phyloP scores from a whole-genome alignment of 2,888 invertebrate genomes.

The Pristionchus fissidentatus region DNA sequence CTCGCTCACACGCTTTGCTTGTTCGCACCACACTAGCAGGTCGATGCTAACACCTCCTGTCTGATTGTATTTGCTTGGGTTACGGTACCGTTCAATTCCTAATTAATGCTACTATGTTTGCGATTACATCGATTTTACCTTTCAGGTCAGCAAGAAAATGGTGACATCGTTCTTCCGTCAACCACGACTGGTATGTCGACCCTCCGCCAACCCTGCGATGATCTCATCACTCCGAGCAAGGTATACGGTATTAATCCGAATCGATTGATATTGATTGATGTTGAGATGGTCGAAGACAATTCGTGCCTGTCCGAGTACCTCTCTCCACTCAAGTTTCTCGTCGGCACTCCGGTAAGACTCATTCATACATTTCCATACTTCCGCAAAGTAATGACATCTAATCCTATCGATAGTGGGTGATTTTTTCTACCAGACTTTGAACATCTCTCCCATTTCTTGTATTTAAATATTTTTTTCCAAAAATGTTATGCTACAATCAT shows the following conservation, averaged over 20 bases:
- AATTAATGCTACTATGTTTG: too few relatives aligned
- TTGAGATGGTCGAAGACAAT: conserved; percentile 42
- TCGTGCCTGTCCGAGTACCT: conserved; percentile 49
- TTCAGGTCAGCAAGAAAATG: conserved; percentile 5
- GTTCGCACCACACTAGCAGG: too few relatives aligned
- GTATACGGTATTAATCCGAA: conserved; percentile 3
- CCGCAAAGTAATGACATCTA: not conserved
- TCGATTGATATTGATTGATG: conserved; percentile 3
- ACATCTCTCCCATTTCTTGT: not conserved
- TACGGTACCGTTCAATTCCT: too few relatives aligned
- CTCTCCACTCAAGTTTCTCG: conserved; percentile 54
- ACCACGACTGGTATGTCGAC: not conserved
- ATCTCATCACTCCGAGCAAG: conserved; percentile 47
- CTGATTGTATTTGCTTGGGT: not conserved
- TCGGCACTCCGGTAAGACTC: conserved; percentile 49
- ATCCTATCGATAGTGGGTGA: not conserved
- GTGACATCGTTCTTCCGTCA: conserved; percentile 13
- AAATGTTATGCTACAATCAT: not conserved
- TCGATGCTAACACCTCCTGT: too few relatives aligned
- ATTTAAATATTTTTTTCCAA: not conserved
- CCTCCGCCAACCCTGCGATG: conserved; percentile 46
- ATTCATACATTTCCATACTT: not conserved
- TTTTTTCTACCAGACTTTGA: too few relatives aligned
- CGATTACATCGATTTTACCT: too few relatives aligned
- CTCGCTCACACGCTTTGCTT: not conserved